Evolutionary conservation across 2,113 vertebrate genomes (phyloP), one percentile per base, ranked within the genome.

Genomic region (Megaceryle torquata): DNA sequence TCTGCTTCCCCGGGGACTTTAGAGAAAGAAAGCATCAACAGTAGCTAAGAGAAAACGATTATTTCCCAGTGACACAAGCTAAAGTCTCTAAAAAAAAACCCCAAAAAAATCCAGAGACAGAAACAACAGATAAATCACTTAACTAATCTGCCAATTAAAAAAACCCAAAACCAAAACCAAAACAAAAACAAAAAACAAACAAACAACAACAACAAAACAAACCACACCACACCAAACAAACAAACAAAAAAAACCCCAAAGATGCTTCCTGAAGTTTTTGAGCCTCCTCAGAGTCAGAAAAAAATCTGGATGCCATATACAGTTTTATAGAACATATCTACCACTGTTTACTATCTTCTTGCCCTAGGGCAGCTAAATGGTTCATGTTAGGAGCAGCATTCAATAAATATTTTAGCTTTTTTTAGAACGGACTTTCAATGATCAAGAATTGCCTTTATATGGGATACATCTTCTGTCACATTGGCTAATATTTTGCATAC

Each of bases 371-470:
- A 90, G 33, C 20, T 69, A 65, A 63, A 79, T 50, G 31, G 6
- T 50, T 96, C 25, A 8, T 16, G 17, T 65, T 29, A 78, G 48
- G 53, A 84, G 13, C 31, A 86, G 22, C 57, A 51, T 91, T 82
- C 86, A 92, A 28, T 20, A 92, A 88, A 92, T 88, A 84, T 41
- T 92, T 92, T 79, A 74, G 69, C 64, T 82, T 82, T 76, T 84
- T 90, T 86, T 74, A 88, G 86, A 89, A 89, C 28, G 11, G 46
- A 63, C 59, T 70, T 88, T 31, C 77, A 82, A 60, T 20, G 53
- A 61, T 46, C 57, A 79, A 89, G 60, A 86, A 65, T 91, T 91
- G 75, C 50, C 86, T 97, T 94, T 93, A 65, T 91, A 96, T 50
- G 59, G 88, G 50, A 65, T 76, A 59, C 59, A 71, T 43, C 26